phyloP scores from a whole-genome alignment of 2,888 invertebrate genomes.

The Pachymerium ferrugineum region DNA sequence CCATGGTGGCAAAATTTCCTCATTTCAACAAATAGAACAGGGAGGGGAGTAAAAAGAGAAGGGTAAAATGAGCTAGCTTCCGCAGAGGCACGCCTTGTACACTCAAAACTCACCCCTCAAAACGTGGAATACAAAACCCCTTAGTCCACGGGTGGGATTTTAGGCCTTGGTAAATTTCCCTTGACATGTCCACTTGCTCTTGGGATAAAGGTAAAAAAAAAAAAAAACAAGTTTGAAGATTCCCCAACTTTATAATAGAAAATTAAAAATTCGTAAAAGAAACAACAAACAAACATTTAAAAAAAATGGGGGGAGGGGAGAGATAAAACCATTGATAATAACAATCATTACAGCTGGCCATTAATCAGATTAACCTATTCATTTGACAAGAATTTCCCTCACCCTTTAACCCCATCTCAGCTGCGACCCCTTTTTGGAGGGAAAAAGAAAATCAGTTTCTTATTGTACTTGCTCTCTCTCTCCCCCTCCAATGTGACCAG shows the following conservation, averaged over 20 bases:
- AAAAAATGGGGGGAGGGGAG: too few relatives aligned
- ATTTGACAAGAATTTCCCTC: background rate
- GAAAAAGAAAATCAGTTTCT: background rate
- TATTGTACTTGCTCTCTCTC: background rate
- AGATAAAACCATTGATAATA: background rate
- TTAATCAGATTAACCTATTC: background rate
- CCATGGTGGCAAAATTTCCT: too few relatives aligned
- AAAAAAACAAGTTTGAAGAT: background rate
- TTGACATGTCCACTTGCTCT: background rate
- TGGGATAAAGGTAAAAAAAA: too few relatives aligned
- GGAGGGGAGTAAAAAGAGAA: background rate
- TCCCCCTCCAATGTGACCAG: background rate
- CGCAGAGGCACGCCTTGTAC: slow-evolving; percentile 1
- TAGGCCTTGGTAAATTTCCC: slow-evolving; percentile 13
- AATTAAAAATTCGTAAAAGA: background rate
- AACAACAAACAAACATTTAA: background rate
- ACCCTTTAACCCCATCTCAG: background rate
- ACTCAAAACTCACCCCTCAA: background rate
- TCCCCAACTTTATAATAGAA: background rate
- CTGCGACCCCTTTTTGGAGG: background rate
- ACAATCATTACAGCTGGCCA: background rate
- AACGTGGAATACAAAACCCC: slow-evolving; percentile 2
- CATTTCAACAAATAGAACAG: too few relatives aligned
- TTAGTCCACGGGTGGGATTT: slow-evolving; percentile 1
- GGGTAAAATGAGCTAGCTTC: background rate